Evolutionary conservation across 2,797 vertebrate genomes (phyloP).

Genomic region (Calcarius lapponicus): DNA sequence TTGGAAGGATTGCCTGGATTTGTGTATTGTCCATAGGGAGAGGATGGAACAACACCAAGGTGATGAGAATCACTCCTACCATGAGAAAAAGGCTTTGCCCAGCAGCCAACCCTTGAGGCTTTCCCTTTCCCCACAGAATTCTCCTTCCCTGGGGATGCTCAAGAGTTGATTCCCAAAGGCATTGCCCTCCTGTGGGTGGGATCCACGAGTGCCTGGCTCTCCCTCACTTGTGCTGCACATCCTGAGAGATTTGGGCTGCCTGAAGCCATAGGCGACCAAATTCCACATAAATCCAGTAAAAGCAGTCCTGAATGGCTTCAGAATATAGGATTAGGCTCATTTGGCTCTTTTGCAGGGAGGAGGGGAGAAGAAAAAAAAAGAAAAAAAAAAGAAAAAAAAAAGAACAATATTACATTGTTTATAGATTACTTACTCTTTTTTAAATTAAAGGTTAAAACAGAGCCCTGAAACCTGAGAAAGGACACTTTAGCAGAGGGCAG

Average conservation of each 20-base stretch:
- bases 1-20: background rate
- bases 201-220: fast-evolving
- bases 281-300: background rate
- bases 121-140: background rate
- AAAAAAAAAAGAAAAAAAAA: background rate
- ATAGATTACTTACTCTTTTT: background rate
- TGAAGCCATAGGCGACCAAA: background rate
- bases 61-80: background rate
- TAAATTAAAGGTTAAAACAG: background rate
- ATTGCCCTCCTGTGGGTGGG: fast-evolving
- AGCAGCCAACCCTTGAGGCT: background rate
- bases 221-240: background rate
- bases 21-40: background rate
- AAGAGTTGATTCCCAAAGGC: background rate
- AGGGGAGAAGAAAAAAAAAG: background rate
- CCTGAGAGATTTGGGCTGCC: background rate
- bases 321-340: background rate
- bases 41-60: fast-evolving
- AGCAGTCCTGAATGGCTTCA: background rate
- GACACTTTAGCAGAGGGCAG: background rate
- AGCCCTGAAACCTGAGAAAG: background rate
- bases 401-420: background rate
- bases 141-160: fast-evolving
- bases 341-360: background rate
- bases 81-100: background rate